A percentile compares a stretch with the other conserved stretches of the same genome.
Conservation (phyloP, 2,113 vertebrate genomes). For the Dromaius novaehollandiae region DNA sequence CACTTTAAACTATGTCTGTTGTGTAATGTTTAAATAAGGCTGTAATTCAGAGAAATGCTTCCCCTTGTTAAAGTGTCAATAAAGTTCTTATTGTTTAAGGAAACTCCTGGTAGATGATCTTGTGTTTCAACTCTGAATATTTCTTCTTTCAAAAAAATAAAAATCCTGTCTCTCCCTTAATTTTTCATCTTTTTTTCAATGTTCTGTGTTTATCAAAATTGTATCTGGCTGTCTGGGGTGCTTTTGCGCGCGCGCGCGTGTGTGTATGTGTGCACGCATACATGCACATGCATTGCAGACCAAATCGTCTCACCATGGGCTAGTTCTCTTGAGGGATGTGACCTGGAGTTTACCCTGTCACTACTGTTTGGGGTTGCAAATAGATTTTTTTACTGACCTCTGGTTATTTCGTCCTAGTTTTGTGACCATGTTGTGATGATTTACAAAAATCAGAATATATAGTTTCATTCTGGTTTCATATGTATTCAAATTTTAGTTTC, state of each 20-base stretch:
- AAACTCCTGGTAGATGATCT: slow-evolving; percentile 27
- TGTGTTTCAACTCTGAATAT: slow-evolving; percentile 20
- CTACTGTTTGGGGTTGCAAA: neutral
- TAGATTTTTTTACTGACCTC: neutral
- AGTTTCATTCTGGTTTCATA: neutral
- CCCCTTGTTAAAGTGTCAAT: slow-evolving; percentile 68
- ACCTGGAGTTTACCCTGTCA: neutral
- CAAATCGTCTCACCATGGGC: neutral
- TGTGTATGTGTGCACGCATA: neutral
- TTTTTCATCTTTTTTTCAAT: neutral
- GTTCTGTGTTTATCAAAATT: neutral
- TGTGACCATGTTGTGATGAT: neutral
- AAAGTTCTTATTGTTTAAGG: slow-evolving; percentile 71
- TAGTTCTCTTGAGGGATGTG: neutral
- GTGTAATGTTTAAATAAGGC: slow-evolving; percentile 67
- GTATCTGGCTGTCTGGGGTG: neutral
- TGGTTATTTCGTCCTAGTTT: neutral
- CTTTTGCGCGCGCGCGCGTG: too few species aligned
- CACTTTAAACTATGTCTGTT: slow-evolving; percentile 60
- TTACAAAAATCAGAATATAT: neutral
- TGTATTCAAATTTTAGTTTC: neutral
- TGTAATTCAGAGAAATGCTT: slow-evolving; percentile 61
- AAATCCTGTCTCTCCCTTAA: rapidly evolving
- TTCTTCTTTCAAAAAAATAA: neutral
- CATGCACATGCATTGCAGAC: neutral